Percentiles rank a stretch among this genome's conserved stretches.
phyloP scores from a whole-genome alignment of 2,888 invertebrate species.

The Apamea sordens region DNA sequence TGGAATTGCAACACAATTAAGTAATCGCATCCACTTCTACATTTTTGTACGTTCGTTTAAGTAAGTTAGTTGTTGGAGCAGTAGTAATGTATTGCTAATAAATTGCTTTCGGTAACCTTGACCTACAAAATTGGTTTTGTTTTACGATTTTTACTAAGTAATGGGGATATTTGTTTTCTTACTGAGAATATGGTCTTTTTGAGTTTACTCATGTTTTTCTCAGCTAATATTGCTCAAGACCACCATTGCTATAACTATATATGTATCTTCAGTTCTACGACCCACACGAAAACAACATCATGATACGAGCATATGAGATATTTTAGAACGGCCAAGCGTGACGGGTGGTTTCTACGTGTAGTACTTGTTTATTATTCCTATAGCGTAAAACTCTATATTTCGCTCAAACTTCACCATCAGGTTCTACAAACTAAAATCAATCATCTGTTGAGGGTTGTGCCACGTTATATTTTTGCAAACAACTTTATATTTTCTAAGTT shows the following conservation, averaged over 20 bases:
- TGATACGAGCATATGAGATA: constrained; percentile 12
- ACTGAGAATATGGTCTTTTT: background rate
- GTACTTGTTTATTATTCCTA: constrained; percentile 49
- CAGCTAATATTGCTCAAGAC: background rate
- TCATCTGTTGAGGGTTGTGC: constrained; percentile 40
- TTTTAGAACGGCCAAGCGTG: constrained; percentile 40
- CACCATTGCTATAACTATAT: background rate
- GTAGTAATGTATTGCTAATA: constrained; percentile 51
- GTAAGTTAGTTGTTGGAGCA: constrained; percentile 47
- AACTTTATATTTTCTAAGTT: constrained; percentile 25
- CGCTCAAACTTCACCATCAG: constrained; percentile 51
- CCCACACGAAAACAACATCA: constrained; percentile 19
- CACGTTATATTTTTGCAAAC: constrained; percentile 38
- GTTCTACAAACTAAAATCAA: constrained; percentile 46
- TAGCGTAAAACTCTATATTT: constrained; percentile 46
- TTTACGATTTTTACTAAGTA: constrained; percentile 24
- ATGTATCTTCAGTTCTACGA: background rate
- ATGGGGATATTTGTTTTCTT: background rate
- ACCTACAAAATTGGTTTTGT: constrained; percentile 29
- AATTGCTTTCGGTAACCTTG: constrained; percentile 49
- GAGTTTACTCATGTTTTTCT: background rate
- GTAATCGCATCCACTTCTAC: constrained; percentile 57
- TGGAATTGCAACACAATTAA: constrained; percentile 67
- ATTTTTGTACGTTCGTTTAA: constrained; percentile 56
- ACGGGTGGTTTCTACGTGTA: constrained; percentile 35